Evolutionary conservation across 2,797 vertebrate genomes (phyloP).

Genomic region (Denticeps clupeoides): DNA sequence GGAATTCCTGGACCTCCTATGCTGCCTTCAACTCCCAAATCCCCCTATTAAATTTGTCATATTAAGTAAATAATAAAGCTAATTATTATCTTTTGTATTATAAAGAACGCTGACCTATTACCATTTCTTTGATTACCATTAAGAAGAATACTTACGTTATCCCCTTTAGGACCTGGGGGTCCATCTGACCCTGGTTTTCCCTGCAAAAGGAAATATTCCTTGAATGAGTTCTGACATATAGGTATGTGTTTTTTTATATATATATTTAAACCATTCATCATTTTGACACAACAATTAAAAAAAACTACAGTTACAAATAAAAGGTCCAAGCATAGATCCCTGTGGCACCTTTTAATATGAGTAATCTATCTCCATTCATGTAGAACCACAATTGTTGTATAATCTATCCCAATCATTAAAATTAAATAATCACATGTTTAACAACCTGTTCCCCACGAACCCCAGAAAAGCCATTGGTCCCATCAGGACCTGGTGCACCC

Average conservation of each 20-base stretch:
- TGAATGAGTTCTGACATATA: neutral
- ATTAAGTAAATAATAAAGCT: too few species aligned
- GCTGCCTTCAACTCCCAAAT: slow-evolving; percentile 49
- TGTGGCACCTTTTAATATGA: too few species aligned
- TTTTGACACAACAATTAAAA: too few species aligned
- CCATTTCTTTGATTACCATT: neutral
- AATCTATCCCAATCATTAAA: too few species aligned
- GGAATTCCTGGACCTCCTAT: slow-evolving; percentile 53
- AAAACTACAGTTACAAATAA: too few species aligned
- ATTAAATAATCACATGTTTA: neutral
- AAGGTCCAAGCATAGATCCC: too few species aligned
- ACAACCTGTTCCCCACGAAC: slow-evolving; percentile 57
- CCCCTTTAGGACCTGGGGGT: slow-evolving; percentile 52
- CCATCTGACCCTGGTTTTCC: slow-evolving; percentile 49
- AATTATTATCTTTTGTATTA: neutral
- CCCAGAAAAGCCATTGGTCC: slow-evolving; percentile 43
- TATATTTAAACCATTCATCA: too few species aligned
- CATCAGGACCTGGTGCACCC: slow-evolving; percentile 53
- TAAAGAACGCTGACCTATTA: neutral
- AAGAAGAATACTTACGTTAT: slow-evolving; percentile 41
- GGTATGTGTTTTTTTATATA: too few species aligned
- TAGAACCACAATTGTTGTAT: too few species aligned
- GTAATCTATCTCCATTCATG: too few species aligned
- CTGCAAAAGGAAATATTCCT: slow-evolving; percentile 30
- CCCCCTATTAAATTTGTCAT: slow-evolving; percentile 39